These are phyloP conservation scores for Papilio polyxenes DNA, from an alignment of 1,140 invertebrate genomes.

Conservation along the genomic window DNA sequence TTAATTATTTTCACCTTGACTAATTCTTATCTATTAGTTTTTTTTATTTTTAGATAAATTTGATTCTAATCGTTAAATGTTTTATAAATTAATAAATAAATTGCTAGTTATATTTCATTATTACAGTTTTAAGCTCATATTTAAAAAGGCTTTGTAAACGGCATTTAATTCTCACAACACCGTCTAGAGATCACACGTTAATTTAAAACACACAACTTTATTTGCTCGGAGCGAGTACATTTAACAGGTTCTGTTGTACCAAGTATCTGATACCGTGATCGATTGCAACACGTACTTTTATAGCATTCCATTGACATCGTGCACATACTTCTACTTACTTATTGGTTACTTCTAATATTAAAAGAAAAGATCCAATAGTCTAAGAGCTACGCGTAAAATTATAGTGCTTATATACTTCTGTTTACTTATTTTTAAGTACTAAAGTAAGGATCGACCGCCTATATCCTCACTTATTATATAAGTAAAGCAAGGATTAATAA, in stretches of 20 bases:
- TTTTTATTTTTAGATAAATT: too few relatives aligned
- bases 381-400: too few relatives aligned
- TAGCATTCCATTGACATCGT: constrained; percentile 17
- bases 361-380: background rate
- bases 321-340: constrained; percentile 32
- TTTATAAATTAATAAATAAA: too few relatives aligned
- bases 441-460: too few relatives aligned
- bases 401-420: too few relatives aligned
- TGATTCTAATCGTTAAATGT: too few relatives aligned
- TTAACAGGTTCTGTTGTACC: constrained; percentile 43
- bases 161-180: background rate
- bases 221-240: constrained; percentile 24
- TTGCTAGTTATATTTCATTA: background rate
- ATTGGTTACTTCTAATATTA: background rate
- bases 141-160: background rate
- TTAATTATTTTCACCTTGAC: too few relatives aligned
- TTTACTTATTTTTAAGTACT: too few relatives aligned
- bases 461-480: too few relatives aligned
- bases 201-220: constrained; percentile 19
- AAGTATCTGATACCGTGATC: constrained; percentile 41
- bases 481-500: background rate
- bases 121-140: background rate
- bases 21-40: too few relatives aligned
- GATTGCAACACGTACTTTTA: constrained; percentile 29
- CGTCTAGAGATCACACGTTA: background rate